Evolutionary conservation across 2,113 vertebrate species (phyloP).

Genomic region (Helogale parvula): DNA sequence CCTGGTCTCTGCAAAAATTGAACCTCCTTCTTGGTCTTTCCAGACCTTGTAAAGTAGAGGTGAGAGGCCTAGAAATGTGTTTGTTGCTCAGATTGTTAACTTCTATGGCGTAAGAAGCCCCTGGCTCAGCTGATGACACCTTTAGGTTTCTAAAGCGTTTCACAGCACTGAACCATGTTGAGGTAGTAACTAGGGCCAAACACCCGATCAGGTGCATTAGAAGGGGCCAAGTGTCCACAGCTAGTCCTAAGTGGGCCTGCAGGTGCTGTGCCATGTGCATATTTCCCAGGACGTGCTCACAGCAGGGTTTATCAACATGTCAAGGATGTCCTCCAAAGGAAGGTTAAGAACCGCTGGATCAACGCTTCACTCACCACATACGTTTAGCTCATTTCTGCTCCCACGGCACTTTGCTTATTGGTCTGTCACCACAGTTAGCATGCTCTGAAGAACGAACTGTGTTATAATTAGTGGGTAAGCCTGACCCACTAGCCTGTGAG

Average conservation of each 20-base stretch:
- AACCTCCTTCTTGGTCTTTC: neutral
- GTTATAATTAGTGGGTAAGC: neutral
- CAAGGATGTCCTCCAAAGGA: neutral
- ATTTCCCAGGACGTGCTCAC: neutral
- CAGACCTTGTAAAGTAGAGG: neutral
- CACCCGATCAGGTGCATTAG: neutral
- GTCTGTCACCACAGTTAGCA: neutral
- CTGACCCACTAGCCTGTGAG: neutral
- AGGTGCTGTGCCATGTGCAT: rapidly evolving
- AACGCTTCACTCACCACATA: rapidly evolving
- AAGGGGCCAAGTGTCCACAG: neutral
- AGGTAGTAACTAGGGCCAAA: neutral
- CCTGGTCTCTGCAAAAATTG: neutral
- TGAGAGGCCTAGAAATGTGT: neutral
- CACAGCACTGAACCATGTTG: rapidly evolving
- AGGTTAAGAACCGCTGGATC: neutral
- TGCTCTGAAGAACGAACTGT: neutral
- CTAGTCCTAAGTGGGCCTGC: neutral
- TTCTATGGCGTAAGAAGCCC: neutral
- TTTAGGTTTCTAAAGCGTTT: neutral
- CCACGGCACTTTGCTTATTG: neutral
- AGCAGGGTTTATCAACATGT: neutral
- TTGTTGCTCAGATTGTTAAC: neutral
- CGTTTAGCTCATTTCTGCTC: neutral
- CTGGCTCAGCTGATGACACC: neutral